Base-by-base conservation (phyloP, 2,113 vertebrate species). In the Pampusana beccarii region DNA sequence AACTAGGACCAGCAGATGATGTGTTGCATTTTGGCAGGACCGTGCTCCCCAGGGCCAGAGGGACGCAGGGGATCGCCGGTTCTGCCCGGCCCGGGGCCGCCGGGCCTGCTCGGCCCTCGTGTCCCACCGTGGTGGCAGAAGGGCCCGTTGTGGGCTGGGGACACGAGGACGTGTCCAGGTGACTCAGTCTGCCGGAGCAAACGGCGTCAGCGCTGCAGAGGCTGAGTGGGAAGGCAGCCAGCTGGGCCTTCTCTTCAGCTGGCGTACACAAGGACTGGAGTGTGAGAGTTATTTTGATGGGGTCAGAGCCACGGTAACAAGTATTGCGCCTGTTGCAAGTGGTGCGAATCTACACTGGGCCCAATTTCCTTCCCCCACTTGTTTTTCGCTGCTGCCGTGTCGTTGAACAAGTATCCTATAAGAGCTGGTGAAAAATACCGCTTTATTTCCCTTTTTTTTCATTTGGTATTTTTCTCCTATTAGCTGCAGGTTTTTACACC, bases 181-280 rank as follows among this genome's bases (percentile, higher is more conserved):
- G 95, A 57, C 54, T 80, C 85, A 51, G n/a, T 2, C 29, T 86
- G 80, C 54, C 5, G 13, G 54, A 25, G 67, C 54, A 29, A 23
- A 36, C 8, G 1, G 8, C 19, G 48, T 57, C 73, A 5, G 34
- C 58, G 54, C 34, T 58, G 87, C 87, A 58, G n/a, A 60, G 78
- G 4, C 62, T 92, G 90, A 80, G 88, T 56, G 71, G 87, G 93
- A 65, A 62, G 58, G 46, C 18, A 83, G 90, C 92, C 94, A 92
- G 96, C 85, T 51, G 90, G 64, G 88, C 62, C 73, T 65, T 20
- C 11, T 54, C 56, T 58, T 34, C 91, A 57, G 3, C 54, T 51
- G n/a, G 10, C 0, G 0, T 20, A 60, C 85, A 21, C 66, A 71
- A n/a, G 70, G 66, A 70, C 42, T 31, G 0, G 74, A 60, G 70